These are phyloP conservation scores for Leptura quadrifasciata DNA, from an alignment of 2,888 invertebrate species.

Conservation along the genomic window DNA sequence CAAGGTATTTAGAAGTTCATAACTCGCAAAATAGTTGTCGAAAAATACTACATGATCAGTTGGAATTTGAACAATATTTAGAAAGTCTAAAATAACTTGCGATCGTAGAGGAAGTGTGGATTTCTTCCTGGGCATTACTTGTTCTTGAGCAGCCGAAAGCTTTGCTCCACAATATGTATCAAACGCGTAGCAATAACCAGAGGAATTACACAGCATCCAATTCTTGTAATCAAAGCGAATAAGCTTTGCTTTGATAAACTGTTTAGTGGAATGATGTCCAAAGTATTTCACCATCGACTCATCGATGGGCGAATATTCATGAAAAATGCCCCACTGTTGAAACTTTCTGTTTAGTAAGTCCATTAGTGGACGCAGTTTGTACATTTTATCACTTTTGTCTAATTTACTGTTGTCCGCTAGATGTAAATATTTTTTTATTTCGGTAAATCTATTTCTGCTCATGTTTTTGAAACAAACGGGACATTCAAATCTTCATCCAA, in stretches of 20 bases:
- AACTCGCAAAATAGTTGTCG: slow-evolving; percentile 24
- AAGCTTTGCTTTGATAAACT: background rate
- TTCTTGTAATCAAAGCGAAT: slow-evolving; percentile 10
- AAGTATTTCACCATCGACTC: too few species aligned
- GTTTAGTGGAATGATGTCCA: too few species aligned
- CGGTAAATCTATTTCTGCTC: slow-evolving; percentile 7
- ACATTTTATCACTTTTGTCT: background rate
- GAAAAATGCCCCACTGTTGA: too few species aligned
- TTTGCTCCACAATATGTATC: slow-evolving; percentile 21
- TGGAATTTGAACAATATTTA: background rate
- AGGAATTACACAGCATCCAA: slow-evolving; percentile 11
- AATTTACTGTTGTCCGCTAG: slow-evolving; percentile 1
- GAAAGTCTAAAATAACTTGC: background rate
- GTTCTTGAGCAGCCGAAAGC: too few species aligned
- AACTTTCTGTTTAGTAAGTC: background rate
- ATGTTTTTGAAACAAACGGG: slow-evolving; percentile 23
- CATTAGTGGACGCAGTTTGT: slow-evolving; percentile 2
- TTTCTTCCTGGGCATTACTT: background rate
- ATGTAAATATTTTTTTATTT: slow-evolving; percentile 28
- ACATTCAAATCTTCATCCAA: slow-evolving; percentile 13
- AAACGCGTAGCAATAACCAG: slow-evolving; percentile 5
- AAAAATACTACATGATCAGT: slow-evolving; percentile 21
- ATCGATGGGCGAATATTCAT: too few species aligned
- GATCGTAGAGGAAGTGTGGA: background rate
- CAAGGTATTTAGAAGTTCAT: slow-evolving; percentile 15